Evolutionary conservation across 2,888 invertebrate species (phyloP).

Genomic region (Pachliopta kotzebuea): DNA sequence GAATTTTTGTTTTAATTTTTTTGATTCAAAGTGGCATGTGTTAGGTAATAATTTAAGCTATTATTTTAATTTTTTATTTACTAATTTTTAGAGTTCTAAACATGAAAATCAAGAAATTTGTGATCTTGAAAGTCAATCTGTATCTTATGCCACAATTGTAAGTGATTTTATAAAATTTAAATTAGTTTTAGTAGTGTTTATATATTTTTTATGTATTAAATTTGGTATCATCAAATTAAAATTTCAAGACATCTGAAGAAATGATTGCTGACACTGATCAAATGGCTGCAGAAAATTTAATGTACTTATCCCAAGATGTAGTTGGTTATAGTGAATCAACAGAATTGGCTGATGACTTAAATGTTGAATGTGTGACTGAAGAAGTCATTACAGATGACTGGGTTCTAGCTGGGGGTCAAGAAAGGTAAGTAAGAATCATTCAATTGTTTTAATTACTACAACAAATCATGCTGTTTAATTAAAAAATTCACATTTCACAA

Average conservation of each 20-base stretch:
- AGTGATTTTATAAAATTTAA: constrained; percentile 32
- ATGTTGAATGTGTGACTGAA: constrained; percentile 85
- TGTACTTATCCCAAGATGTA: constrained; percentile 82
- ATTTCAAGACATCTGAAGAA: constrained; percentile 55
- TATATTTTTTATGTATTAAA: too few relatives aligned
- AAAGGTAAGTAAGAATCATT: constrained; percentile 74
- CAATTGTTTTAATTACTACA: too few relatives aligned
- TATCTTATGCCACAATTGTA: constrained; percentile 62
- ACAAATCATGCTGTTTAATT: not conserved
- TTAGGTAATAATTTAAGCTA: too few relatives aligned
- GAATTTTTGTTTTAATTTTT: too few relatives aligned
- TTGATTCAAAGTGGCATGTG: too few relatives aligned
- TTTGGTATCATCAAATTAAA: not conserved
- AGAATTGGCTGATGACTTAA: constrained; percentile 63
- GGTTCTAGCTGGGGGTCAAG: constrained; percentile 86
- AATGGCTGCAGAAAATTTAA: constrained; percentile 83
- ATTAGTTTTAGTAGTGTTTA: not conserved
- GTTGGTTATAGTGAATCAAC: constrained; percentile 64
- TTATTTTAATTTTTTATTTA: constrained; percentile 29
- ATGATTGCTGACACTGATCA: constrained; percentile 76
- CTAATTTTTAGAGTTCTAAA: constrained; percentile 50
- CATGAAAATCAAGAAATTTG: constrained; percentile 57
- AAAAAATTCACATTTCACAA: not conserved
- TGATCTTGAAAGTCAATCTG: constrained; percentile 52
- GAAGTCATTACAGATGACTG: constrained; percentile 92